These are phyloP conservation scores for Tachuris rubrigastra DNA, from an alignment of 2,113 vertebrate genomes.

Conservation along the genomic window DNA sequence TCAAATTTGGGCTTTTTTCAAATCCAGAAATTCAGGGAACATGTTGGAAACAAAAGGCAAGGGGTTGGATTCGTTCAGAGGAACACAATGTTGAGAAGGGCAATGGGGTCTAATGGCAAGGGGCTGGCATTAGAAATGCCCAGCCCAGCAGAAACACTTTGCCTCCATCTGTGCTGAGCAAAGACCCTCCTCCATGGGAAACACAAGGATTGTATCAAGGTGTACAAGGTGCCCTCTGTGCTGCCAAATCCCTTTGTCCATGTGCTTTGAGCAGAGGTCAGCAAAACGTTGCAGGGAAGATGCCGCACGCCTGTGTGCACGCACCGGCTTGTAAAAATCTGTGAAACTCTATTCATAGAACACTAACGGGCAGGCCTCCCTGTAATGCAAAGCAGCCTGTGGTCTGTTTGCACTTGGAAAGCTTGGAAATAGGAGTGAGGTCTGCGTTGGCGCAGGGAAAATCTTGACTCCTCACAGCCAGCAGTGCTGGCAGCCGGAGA, in stretches of 20 bases:
- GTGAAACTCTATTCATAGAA: slow-evolving; percentile 8
- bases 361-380: slow-evolving; percentile 31
- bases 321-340: slow-evolving; percentile 39
- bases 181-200: neutral
- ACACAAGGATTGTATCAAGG: neutral
- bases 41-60: neutral
- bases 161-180: neutral
- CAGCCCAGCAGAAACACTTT: neutral
- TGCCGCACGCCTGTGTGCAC: neutral
- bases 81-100: neutral
- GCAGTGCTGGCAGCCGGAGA: slow-evolving; percentile 51
- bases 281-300: neutral
- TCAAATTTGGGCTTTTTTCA: slow-evolving; percentile 13
- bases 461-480: slow-evolving; percentile 55
- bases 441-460: slow-evolving; percentile 32
- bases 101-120: neutral
- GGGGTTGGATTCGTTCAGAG: neutral
- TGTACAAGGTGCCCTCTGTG: neutral
- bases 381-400: slow-evolving; percentile 50
- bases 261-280: neutral
- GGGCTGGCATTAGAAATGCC: neutral
- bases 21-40: neutral
- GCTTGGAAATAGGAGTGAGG: slow-evolving; percentile 39
- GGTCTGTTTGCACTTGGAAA: slow-evolving; percentile 49
- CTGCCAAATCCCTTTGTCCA: neutral